Evolutionary conservation across 2,113 vertebrate species (phyloP), one percentile per base, ranked within the genome.

Genomic region (Hassar affinis): DNA sequence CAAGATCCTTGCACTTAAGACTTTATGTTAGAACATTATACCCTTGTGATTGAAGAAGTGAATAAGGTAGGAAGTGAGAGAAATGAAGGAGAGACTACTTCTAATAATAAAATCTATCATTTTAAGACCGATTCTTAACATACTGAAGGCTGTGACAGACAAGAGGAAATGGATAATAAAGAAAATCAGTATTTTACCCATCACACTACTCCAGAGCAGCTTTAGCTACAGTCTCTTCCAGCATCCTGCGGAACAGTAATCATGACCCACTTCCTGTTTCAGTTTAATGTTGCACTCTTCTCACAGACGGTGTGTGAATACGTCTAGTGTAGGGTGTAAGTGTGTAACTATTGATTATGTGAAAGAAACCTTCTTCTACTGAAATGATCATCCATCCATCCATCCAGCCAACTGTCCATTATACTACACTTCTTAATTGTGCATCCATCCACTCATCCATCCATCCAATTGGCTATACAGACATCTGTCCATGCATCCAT

Each of bases 11-110:
- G 72, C 9, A 52, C 30, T 54, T 76, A 54, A 54, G 49, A 54
- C 72, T n/a, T n/a, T n/a, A 77, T 77, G 17, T 75, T 15, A 52
- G n/a, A 51, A 75, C 17, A 52, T 51, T 30, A 52, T 52, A 75
- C n/a, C 30, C n/a, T 52, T 30, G 45, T 18, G n/a, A 75, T 9
- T 11, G 35, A 51, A 33, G 52, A 49, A 52, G 51, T n/a, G 7
- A 74, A 74, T 8, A 10, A 47, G 45, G 11, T 10, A 47, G 8
- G n/a, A 72, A n/a, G 42, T 47, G 25, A 30, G n/a, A 30, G 71
- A 52, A 35, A 35, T 56, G 51, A 77, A 56, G 17, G 17, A 1
- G 15, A 75, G 47, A 49, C 25, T 6, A 47, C 27, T 49, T 74
- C 45, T 9, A 74, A 74, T 75, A 75, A 30, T 75, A 75, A 30